A percentile compares a stretch with the other conserved stretches of the same genome.
These are phyloP conservation scores for Pogonomyrmex californicus DNA, from an alignment of 1,140 invertebrate species.

Conservation along the genomic window DNA sequence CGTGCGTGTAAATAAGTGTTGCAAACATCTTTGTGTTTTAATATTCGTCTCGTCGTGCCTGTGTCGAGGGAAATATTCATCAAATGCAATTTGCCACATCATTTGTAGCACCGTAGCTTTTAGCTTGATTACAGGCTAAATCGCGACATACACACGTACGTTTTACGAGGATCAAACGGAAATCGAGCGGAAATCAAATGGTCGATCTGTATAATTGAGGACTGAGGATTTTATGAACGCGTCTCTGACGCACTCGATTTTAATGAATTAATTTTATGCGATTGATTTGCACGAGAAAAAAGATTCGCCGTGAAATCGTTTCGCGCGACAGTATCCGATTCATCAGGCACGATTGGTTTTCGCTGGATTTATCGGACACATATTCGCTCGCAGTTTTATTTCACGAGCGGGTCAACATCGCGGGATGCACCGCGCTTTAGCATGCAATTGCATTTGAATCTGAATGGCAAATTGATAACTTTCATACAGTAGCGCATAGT, in stretches of 20 bases:
- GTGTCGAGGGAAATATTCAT: neutral
- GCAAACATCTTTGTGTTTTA: neutral
- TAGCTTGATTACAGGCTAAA: slow-evolving; percentile 37
- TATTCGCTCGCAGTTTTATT: slow-evolving; percentile 43
- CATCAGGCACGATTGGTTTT: slow-evolving; percentile 7
- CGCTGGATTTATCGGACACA: slow-evolving; percentile 6
- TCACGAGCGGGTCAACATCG: slow-evolving; percentile 42
- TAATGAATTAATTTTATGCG: slow-evolving; percentile 50
- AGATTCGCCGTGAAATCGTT: neutral
- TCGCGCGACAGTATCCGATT: neutral
- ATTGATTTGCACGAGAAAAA: neutral
- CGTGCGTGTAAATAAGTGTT: neutral
- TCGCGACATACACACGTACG: neutral
- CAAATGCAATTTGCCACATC: neutral
- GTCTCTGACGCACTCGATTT: neutral
- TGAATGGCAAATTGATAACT: slow-evolving; percentile 42
- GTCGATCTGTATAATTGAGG: neutral
- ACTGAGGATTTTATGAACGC: neutral
- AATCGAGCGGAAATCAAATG: too few relatives aligned
- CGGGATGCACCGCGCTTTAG: neutral
- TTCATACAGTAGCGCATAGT: slow-evolving; percentile 3
- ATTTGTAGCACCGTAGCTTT: slow-evolving; percentile 14
- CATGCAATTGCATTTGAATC: slow-evolving; percentile 41
- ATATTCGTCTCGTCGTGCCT: neutral
- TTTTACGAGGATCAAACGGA: neutral